These are phyloP conservation scores for Stegodyphus mimosarum DNA, from an alignment of 1,140 invertebrate genomes.

Conservation along the genomic window DNA sequence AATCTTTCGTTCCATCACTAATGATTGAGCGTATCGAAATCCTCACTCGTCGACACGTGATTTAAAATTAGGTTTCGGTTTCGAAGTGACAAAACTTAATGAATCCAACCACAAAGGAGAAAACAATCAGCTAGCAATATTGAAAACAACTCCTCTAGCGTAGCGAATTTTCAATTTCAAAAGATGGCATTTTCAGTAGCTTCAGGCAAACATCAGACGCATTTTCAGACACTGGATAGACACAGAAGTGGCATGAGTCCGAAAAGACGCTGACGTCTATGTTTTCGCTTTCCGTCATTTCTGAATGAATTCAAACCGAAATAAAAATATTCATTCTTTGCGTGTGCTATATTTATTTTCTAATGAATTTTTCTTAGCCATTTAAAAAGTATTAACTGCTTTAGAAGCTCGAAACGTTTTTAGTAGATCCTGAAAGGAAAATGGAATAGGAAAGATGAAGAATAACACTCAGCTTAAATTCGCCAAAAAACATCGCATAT, in stretches of 20 bases:
- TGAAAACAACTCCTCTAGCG: constrained; percentile 6
- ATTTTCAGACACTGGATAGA: neutral
- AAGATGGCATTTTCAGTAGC: constrained; percentile 14
- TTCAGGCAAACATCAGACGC: neutral
- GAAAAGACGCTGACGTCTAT: no score
- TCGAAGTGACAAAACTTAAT: neutral
- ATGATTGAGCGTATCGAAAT: no score
- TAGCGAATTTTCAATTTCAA: constrained; percentile 20
- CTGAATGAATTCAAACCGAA: neutral
- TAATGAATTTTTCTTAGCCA: constrained; percentile 14
- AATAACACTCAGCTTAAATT: no score
- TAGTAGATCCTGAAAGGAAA: no score
- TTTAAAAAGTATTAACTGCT: no score
- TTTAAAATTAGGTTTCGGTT: no score
- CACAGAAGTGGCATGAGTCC: constrained; percentile 1
- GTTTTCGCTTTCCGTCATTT: neutral
- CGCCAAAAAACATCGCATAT: no score
- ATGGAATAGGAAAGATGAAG: no score
- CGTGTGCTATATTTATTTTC: neutral
- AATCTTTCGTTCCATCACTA: no score
- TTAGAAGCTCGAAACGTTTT: no score
- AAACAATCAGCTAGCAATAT: constrained; percentile 29
- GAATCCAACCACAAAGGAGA: constrained; percentile 20
- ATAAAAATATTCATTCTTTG: neutral
- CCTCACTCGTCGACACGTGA: no score